Evolutionary conservation across 1,140 invertebrate species (phyloP).

Genomic region (Meloidogyne floridensis): DNA sequence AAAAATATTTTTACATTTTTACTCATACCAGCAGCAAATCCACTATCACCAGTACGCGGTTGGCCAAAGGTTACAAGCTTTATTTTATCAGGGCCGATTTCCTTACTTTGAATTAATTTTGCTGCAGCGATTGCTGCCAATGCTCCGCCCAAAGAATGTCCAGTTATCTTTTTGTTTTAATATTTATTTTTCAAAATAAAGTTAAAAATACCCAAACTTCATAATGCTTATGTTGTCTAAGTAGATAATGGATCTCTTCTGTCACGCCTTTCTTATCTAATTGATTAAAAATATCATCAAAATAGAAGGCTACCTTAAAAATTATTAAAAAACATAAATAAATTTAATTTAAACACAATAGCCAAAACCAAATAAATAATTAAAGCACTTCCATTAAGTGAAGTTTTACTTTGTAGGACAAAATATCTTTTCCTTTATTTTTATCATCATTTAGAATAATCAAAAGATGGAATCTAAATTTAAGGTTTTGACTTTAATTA

Average conservation of each 20-base stretch:
- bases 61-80: conserved; percentile 28
- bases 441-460: too few species aligned
- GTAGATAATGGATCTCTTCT: conserved; percentile 16
- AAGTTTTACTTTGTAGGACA: too few species aligned
- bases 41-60: not conserved
- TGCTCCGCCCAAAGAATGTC: conserved; percentile 35
- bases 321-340: not conserved
- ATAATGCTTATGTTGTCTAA: conserved; percentile 10
- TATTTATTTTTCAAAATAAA: not conserved
- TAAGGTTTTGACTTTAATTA: too few species aligned
- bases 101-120: conserved; percentile 37
- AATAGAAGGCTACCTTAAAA: conserved; percentile 27
- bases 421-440: too few species aligned
- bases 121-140: conserved; percentile 31
- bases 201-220: conserved; percentile 28
- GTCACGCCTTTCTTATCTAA: conserved; percentile 13
- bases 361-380: too few species aligned
- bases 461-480: too few species aligned
- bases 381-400: too few species aligned
- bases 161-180: conserved; percentile 21
- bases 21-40: not conserved
- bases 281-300: conserved; percentile 23
- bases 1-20: not conserved
- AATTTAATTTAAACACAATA: not conserved
- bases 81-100: conserved; percentile 24